Base-by-base conservation (phyloP, 2,888 invertebrate genomes). In the Dendrolimus pini region DNA sequence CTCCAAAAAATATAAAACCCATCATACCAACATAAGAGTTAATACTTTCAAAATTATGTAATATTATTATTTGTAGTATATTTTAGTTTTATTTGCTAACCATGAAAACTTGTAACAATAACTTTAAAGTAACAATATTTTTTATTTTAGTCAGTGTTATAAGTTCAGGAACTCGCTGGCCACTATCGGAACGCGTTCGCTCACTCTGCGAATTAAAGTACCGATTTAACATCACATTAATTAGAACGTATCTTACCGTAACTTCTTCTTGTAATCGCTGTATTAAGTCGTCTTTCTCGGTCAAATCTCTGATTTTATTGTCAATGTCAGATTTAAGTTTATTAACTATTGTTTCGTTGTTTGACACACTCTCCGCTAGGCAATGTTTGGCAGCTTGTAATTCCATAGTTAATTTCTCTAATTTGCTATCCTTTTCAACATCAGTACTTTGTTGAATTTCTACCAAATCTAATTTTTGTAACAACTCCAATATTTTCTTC, bases 361-460 rank as follows among this genome's bases (percentile, higher is more conserved):
- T 82, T 3, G 80, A 75, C 67, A 83, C 71, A 12, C 80, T 71
- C 60, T 91, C 89, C 7, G 80, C 70, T 55, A 75, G 80, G 14
- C 75, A 69, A 65, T 87, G 85, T 66, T 87, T 83, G 42, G 74
- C 71, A 41, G 78, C 76, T 68, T 91, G 90, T 58, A 91, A 69
- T 74, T 91, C 91, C 64, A 83, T 62, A 12, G 87, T 81, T 62
- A 90, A 63, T 62, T 84, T 85, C 67, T 91, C 87, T 74, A 90
- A 71, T 64, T 83, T 79, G 58, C 77, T 84, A 64, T 89, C 85
- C 63, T 89, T 89, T 61, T 84, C 83, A 42, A 75, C 75, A 57
- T 82, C 83, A 62, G 77, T 74, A 62, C 79, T 87, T 63, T 91
- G 89, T 64, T 86, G 85, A 53, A 89, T 80, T 42, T 76, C 70